Evolutionary conservation across 2,888 invertebrate species (phyloP).

Genomic region (Apamea crenata): DNA sequence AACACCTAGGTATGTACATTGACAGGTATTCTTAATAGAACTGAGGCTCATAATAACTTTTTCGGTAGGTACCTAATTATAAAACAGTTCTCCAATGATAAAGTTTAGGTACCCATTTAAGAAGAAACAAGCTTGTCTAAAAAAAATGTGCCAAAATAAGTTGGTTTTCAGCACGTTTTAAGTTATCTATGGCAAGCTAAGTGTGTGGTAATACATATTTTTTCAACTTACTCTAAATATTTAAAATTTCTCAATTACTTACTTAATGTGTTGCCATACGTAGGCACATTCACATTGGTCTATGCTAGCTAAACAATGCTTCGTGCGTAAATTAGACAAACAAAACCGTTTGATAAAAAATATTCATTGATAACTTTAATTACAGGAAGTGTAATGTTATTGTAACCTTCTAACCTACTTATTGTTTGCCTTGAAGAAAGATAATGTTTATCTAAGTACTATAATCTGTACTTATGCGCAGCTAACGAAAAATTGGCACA

Average conservation of each 20-base stretch:
- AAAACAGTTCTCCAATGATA: background rate
- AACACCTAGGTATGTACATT: background rate
- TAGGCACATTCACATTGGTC: background rate
- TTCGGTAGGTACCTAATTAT: background rate
- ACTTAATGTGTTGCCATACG: too few species aligned
- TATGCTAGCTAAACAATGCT: slow-evolving; percentile 2
- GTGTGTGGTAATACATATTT: too few species aligned
- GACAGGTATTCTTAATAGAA: background rate
- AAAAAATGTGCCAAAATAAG: background rate
- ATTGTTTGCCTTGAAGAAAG: slow-evolving; percentile 34
- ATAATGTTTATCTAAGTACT: slow-evolving; percentile 31
- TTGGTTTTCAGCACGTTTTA: background rate
- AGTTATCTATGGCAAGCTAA: background rate
- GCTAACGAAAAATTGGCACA: slow-evolving; percentile 4
- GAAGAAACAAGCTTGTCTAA: background rate
- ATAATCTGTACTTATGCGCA: slow-evolving; percentile 15
- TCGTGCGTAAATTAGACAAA: slow-evolving; percentile 19
- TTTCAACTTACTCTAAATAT: background rate
- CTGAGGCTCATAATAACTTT: background rate
- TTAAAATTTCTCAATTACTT: background rate
- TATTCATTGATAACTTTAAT: slow-evolving; percentile 39
- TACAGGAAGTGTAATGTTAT: slow-evolving; percentile 38
- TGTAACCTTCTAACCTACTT: slow-evolving; percentile 43
- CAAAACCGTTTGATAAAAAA: slow-evolving; percentile 26
- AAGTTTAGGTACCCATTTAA: background rate